Evolutionary conservation across 1,140 invertebrate genomes (phyloP).

Genomic region (Meloidogyne hapla): DNA sequence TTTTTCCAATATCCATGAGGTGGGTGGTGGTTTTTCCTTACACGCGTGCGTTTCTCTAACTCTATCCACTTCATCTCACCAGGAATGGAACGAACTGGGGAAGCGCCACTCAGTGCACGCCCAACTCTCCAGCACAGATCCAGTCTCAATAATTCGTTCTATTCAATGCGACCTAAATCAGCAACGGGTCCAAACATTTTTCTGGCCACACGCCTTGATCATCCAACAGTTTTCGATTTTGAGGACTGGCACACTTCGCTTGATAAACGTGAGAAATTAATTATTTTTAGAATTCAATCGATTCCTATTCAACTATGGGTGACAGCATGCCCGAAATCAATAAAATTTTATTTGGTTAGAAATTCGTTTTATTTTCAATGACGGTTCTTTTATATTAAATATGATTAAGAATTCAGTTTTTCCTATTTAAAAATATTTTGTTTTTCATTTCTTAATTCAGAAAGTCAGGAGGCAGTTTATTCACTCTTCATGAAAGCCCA

Average conservation of each 20-base stretch:
- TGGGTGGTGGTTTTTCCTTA: slow-evolving; percentile 1
- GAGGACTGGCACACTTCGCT: slow-evolving; percentile 56
- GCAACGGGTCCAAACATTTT: slow-evolving; percentile 28
- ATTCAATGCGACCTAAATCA: slow-evolving; percentile 12
- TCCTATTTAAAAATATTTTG: slow-evolving; percentile 1
- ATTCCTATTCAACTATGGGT: slow-evolving; percentile 34
- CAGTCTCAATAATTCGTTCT: slow-evolving; percentile 19
- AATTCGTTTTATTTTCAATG: not conserved
- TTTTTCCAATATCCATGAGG: slow-evolving; percentile 8
- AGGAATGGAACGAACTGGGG: slow-evolving; percentile 14
- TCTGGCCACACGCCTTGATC: slow-evolving; percentile 44
- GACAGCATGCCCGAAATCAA: slow-evolving; percentile 52
- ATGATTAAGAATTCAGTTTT: no score
- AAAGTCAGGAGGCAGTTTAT: slow-evolving; percentile 63
- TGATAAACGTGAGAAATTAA: slow-evolving; percentile 41
- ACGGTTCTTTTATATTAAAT: no score
- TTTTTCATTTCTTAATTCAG: slow-evolving; percentile 47
- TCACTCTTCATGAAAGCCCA: slow-evolving; percentile 90
- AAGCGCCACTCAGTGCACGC: slow-evolving; percentile 10
- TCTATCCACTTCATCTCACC: not conserved
- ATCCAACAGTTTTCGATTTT: slow-evolving; percentile 58
- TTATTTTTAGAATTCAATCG: slow-evolving; percentile 30
- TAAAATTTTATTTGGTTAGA: slow-evolving; percentile 57
- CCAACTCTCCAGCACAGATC: slow-evolving; percentile 27
- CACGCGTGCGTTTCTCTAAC: not conserved